Evolutionary conservation across 1,140 invertebrate genomes (phyloP).

Genomic region (Nephila pilipes): DNA sequence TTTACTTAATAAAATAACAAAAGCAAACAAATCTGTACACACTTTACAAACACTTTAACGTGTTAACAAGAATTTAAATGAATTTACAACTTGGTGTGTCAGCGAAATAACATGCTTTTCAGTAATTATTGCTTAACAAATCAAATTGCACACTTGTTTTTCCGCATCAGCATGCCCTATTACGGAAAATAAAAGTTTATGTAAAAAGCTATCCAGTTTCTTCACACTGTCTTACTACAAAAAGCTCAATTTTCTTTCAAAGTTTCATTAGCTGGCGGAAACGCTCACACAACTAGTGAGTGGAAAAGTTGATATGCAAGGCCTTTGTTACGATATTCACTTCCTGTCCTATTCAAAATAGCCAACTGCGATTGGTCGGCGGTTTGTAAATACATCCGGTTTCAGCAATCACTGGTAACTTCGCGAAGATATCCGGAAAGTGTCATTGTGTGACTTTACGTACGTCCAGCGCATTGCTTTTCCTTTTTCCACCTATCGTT

Average conservation of each 20-base stretch:
- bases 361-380: not conserved
- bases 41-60: too few relatives aligned
- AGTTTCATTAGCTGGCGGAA: constrained; percentile 54
- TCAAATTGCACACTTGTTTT: not conserved
- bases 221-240: not conserved
- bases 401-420: constrained; percentile 59
- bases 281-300: not conserved
- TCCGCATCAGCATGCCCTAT: not conserved
- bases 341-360: constrained; percentile 62
- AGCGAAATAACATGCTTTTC: too few relatives aligned
- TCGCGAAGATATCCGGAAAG: constrained; percentile 39
- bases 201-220: not conserved
- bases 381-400: constrained; percentile 31
- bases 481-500: not conserved
- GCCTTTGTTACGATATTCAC: constrained; percentile 22
- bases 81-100: too few relatives aligned
- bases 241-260: not conserved
- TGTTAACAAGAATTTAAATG: too few relatives aligned
- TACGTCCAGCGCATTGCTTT: constrained; percentile 11
- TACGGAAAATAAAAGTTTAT: not conserved
- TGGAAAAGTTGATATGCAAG: constrained; percentile 28
- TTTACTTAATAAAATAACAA: too few relatives aligned
- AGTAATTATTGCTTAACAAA: too few relatives aligned
- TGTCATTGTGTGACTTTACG: constrained; percentile 64
- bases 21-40: too few relatives aligned